phyloP scores from a whole-genome alignment of 2,797 vertebrate species.

The Yasuhikotakia modesta region DNA sequence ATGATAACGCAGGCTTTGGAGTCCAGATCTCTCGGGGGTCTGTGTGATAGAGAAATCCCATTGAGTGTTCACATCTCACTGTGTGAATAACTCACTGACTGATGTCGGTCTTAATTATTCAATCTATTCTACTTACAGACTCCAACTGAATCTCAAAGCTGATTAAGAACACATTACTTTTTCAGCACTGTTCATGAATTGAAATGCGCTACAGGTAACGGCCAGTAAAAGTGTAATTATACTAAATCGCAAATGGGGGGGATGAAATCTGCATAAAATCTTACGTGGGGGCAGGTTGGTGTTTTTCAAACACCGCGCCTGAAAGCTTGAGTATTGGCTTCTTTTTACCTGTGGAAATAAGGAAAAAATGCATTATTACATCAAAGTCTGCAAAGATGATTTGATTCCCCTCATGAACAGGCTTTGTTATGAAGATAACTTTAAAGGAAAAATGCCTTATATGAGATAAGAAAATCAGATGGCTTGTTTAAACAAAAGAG shows the following conservation, averaged over 20 bases:
- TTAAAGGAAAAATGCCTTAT: background rate
- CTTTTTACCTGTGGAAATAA: conserved; percentile 81
- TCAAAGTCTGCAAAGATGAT: background rate
- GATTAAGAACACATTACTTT: background rate
- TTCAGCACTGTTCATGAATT: background rate
- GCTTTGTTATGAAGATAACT: background rate
- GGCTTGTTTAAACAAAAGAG: conserved; percentile 3
- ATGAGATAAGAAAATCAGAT: background rate
- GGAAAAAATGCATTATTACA: conserved; percentile 9
- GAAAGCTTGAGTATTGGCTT: conserved; percentile 88
- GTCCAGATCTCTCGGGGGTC: conserved; percentile 93
- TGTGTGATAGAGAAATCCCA: conserved; percentile 67
- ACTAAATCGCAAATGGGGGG: background rate
- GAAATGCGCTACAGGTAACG: background rate
- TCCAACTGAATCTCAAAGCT: background rate
- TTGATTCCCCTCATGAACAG: background rate
- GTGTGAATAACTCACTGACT: conserved; percentile 8
- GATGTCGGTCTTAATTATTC: conserved; percentile 32
- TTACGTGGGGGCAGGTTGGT: conserved; percentile 85
- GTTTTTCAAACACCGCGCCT: conserved; percentile 90
- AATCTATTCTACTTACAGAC: conserved; percentile 1
- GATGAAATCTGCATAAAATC: conserved; percentile 52
- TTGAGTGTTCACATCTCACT: conserved; percentile 19
- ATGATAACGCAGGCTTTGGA: conserved; percentile 94
- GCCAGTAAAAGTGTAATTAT: background rate